Base-by-base conservation (phyloP, 2,797 vertebrate species). In the Gymnothorax reevesii region DNA sequence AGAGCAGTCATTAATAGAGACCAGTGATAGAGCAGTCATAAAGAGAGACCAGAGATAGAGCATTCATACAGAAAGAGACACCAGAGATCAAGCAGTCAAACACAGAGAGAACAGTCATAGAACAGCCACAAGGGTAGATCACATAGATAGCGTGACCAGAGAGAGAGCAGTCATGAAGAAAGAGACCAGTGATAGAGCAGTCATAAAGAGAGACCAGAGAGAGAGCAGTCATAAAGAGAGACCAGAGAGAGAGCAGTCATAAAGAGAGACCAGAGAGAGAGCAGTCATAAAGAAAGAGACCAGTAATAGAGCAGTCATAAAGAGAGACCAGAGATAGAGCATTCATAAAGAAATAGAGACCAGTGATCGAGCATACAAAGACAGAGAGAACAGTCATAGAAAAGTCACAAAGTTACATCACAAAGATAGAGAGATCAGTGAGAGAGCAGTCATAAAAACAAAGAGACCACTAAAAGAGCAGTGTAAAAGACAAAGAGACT, bases 281-380 rank as follows among this genome's bases (percentile, higher is more conserved):
- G 33, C 33, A 42, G 1, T 42, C 33, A 42, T 42, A 42, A 42
- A 42, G 1, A 42, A 42, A 42, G 33, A 42, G 33, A 42, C 1
- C 33, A 42, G 33, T 42, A 1, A 42, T 42, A 88, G 86, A 91
- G 57, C 86, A 69, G 52, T 13, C 49, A n/a, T 2, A 69, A 15
- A 64, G 66, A 83, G 86, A 17, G 27, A 98, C 97, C 97, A 96
- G 96, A 97, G 96, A 98, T 96, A 42, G 33, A 42, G 33, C 33
- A 42, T 42, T 42, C 33, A 42, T 42, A 42, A 42, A 42, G 33
- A 42, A 42, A 42, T 1, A 42, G 33, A 42, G 33, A 2, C 33
- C 33, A 42, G 33, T 42, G 33, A 42, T 42, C 33, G 33, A 42
- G 33, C 22, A 4, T 2, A 71, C 0, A 71, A 85, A 90, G n/a